Conservation (phyloP, 2,797 vertebrate genomes). For the Thripadectes ignobilis region DNA sequence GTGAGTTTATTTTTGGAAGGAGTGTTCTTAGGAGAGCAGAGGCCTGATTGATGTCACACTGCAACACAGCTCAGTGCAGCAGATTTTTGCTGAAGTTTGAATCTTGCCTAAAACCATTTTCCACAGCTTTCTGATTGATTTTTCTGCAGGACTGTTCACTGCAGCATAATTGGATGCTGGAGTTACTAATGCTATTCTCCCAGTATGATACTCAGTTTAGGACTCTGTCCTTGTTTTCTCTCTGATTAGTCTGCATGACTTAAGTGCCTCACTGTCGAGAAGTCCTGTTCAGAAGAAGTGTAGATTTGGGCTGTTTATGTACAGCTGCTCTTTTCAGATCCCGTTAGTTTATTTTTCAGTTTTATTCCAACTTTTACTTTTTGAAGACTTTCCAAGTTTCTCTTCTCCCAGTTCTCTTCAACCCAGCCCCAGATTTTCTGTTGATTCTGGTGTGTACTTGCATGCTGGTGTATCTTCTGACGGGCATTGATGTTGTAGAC, state of each 20-base stretch:
- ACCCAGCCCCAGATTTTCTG: background rate
- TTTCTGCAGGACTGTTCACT: background rate
- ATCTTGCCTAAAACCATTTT: conserved; percentile 57
- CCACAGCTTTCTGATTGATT: conserved; percentile 42
- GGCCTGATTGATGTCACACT: background rate
- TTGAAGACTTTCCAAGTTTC: background rate
- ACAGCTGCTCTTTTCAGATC: background rate
- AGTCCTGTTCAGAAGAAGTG: background rate
- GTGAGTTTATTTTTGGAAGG: background rate
- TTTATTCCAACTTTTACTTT: background rate
- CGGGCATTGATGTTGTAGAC: background rate
- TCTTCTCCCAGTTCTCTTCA: background rate
- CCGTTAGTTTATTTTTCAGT: background rate
- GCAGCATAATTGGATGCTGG: background rate
- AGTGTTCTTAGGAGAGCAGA: background rate
- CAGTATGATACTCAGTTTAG: accelerated
- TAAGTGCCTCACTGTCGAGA: background rate
- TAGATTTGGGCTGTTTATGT: background rate
- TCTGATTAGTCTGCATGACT: background rate
- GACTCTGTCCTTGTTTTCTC: background rate
- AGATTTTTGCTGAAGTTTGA: background rate
- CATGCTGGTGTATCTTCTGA: background rate
- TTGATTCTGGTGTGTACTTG: background rate
- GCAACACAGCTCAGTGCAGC: background rate
- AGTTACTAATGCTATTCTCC: background rate